Evolutionary conservation across 2,888 invertebrate species (phyloP).

Genomic region (Frankliniella fusca): DNA sequence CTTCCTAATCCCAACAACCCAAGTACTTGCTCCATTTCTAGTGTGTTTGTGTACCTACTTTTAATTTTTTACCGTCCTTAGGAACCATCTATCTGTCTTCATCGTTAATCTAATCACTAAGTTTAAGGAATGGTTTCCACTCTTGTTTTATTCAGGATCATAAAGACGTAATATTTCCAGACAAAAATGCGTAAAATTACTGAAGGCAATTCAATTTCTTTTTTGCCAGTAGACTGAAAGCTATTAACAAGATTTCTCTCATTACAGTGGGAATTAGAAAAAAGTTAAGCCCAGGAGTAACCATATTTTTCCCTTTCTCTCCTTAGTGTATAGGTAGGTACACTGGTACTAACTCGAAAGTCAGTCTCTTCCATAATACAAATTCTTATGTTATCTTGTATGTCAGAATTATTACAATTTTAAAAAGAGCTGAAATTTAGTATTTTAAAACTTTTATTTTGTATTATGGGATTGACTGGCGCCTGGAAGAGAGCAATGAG

Average conservation of each 20-base stretch:
- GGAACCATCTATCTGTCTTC: not conserved
- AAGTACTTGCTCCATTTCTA: conserved; percentile 10
- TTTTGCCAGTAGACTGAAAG: not conserved
- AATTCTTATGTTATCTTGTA: not conserved
- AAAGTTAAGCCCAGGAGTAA: conserved; percentile 14
- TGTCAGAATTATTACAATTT: not conserved
- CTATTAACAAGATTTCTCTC: conserved; percentile 8
- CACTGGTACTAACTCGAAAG: not conserved
- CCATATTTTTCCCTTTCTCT: conserved; percentile 3
- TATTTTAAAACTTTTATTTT: not conserved
- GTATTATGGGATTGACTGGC: not conserved
- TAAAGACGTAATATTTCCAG: not conserved
- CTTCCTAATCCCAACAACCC: not conserved
- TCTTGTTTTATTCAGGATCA: not conserved
- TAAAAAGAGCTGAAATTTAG: not conserved
- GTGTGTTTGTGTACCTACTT: conserved; percentile 6
- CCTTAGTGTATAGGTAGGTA: conserved; percentile 15
- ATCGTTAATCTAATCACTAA: not conserved
- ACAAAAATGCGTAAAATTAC: too few species aligned
- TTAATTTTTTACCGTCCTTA: not conserved
- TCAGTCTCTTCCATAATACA: not conserved
- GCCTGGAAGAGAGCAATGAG: not conserved
- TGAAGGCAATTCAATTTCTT: too few species aligned
- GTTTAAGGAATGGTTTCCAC: not conserved
- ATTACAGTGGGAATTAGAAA: conserved; percentile 12